Percentiles rank a stretch among this genome's conserved stretches.
Evolutionary conservation across 2,113 vertebrate species (phyloP).

Genomic region (Trematocara variabile): DNA sequence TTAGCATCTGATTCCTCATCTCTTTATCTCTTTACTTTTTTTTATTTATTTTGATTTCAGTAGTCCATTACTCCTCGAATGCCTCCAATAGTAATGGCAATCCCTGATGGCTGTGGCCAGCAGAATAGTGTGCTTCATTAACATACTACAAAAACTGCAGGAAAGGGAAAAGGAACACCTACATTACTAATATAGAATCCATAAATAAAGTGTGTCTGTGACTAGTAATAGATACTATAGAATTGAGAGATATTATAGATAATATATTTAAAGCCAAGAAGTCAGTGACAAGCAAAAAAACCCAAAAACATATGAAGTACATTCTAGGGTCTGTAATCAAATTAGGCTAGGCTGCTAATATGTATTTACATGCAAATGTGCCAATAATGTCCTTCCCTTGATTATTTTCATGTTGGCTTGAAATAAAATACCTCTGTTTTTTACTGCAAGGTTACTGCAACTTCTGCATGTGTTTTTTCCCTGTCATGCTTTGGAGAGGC

Average conservation of each 20-base stretch:
- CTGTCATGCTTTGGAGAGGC: background rate
- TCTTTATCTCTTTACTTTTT: background rate
- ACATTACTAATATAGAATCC: background rate
- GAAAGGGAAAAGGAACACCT: background rate
- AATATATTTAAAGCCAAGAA: background rate
- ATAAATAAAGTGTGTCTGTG: background rate
- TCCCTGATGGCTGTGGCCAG: background rate
- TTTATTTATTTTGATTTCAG: background rate
- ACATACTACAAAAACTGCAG: background rate
- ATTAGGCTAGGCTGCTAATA: background rate
- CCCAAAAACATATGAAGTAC: fast-evolving
- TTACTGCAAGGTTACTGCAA: background rate
- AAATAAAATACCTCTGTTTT: background rate
- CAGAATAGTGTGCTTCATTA: background rate
- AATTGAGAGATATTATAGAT: background rate
- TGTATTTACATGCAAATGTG: background rate
- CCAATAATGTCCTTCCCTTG: background rate
- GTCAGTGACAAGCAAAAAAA: background rate
- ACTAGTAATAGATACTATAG: background rate
- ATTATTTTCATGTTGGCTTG: background rate
- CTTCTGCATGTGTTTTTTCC: background rate
- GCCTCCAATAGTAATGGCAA: background rate
- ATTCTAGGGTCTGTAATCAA: background rate
- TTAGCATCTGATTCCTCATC: background rate
- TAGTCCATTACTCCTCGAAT: background rate